phyloP scores from a whole-genome alignment of 1,140 invertebrate species.

The Nomia melanderi region DNA sequence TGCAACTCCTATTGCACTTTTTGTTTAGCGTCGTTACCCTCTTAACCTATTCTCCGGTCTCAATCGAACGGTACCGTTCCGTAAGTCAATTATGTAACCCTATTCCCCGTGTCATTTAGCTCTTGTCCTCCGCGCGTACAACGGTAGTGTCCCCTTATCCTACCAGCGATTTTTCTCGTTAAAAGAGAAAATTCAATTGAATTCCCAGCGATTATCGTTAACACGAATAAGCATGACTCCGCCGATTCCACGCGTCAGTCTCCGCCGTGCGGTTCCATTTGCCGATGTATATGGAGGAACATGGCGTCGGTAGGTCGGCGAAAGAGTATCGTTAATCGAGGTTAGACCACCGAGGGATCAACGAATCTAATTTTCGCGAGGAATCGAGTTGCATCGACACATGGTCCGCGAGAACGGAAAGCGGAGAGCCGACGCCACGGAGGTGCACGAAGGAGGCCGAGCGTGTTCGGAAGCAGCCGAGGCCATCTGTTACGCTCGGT shows the following conservation, averaged over 20 bases:
- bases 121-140: no score
- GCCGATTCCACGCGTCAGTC: no score
- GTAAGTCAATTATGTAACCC: slow-evolving; percentile 29
- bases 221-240: no score
- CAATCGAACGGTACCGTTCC: slow-evolving; percentile 2
- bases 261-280: no score
- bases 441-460: slow-evolving; percentile 65
- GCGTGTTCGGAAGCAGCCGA: slow-evolving; percentile 71
- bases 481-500: slow-evolving; percentile 77
- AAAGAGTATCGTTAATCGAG: background rate
- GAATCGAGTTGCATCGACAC: slow-evolving; percentile 14
- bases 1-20: slow-evolving; percentile 16
- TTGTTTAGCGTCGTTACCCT: slow-evolving; percentile 31
- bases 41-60: slow-evolving; percentile 31
- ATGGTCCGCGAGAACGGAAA: slow-evolving; percentile 33
- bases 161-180: background rate
- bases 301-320: no score
- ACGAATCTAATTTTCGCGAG: slow-evolving; percentile 36
- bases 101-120: slow-evolving; percentile 7
- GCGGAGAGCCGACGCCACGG: slow-evolving; percentile 37
- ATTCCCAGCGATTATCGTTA: no score
- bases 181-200: no score
- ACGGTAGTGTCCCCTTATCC: background rate
- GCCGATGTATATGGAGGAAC: no score
- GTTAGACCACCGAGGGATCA: background rate